Conservation (phyloP, 2,888 invertebrate species). For the Euplexia lucipara region DNA sequence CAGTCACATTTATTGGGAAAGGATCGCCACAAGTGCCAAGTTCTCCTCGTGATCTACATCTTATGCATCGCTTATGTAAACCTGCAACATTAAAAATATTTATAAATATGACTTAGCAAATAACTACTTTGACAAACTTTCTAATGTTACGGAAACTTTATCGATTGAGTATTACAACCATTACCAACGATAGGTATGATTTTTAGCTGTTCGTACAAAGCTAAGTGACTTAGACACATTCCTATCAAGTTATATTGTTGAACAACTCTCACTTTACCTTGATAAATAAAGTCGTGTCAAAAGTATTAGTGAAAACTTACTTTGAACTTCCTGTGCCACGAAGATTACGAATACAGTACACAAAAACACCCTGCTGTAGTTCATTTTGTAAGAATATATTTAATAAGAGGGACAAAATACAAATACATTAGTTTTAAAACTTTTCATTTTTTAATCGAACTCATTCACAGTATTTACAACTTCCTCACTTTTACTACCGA, state of each 20-base stretch:
- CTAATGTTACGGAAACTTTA: slow-evolving; percentile 23
- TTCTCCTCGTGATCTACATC: slow-evolving; percentile 96
- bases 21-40: slow-evolving; percentile 97
- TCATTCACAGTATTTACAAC: slow-evolving; percentile 18
- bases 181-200: slow-evolving; percentile 4
- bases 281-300: slow-evolving; percentile 77
- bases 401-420: slow-evolving; percentile 46
- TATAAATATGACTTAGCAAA: neutral
- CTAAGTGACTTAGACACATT: slow-evolving; percentile 31
- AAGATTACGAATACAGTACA: slow-evolving; percentile 70
- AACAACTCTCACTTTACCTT: slow-evolving; percentile 89
- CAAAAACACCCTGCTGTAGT: slow-evolving; percentile 67
- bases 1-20: slow-evolving; percentile 95
- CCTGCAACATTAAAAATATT: slow-evolving; percentile 85
- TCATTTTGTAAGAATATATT: slow-evolving; percentile 72
- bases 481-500: slow-evolving; percentile 29
- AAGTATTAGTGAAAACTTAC: slow-evolving; percentile 78
- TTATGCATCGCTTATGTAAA: slow-evolving; percentile 94
- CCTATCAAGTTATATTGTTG: slow-evolving; percentile 31
- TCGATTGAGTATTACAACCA: neutral
- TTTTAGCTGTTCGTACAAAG: slow-evolving; percentile 9
- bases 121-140: slow-evolving; percentile 32
- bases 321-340: slow-evolving; percentile 74
- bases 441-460: slow-evolving; percentile 65
- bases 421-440: slow-evolving; percentile 67